Percentiles rank a stretch among this genome's conserved stretches.
Evolutionary conservation across 2,113 vertebrate genomes (phyloP).

Genomic region (Xiphophorus maculatus): DNA sequence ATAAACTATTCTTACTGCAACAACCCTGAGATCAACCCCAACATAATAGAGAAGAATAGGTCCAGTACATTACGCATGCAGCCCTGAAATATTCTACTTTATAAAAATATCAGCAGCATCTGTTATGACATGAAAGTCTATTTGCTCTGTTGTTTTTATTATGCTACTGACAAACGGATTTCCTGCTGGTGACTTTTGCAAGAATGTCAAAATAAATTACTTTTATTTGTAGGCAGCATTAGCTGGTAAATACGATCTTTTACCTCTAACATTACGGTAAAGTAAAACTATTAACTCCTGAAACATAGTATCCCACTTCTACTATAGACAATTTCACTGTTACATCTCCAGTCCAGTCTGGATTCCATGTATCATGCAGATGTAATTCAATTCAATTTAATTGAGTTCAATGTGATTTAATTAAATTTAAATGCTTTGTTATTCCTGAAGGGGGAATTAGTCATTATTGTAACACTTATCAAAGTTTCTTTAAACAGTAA

Average conservation of each 20-base stretch:
- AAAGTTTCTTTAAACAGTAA: no score
- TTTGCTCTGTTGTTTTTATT: constrained; percentile 1
- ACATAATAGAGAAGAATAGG: not conserved
- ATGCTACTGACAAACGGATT: not conserved
- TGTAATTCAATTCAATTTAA: not conserved
- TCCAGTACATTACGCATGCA: not conserved
- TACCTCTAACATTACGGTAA: no score
- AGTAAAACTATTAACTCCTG: no score
- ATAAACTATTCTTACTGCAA: not conserved
- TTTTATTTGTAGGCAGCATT: not conserved
- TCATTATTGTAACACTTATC: no score
- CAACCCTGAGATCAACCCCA: not conserved
- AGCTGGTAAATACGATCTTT: not conserved
- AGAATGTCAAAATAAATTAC: not conserved
- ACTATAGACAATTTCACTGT: not conserved
- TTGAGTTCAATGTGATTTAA: not conserved
- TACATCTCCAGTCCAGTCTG: not conserved
- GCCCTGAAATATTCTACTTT: not conserved
- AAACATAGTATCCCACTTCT: no score
- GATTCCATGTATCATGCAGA: not conserved
- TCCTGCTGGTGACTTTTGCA: constrained; percentile 15
- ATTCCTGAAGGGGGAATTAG: no score
- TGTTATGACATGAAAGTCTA: not conserved
- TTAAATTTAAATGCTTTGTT: not conserved
- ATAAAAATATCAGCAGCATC: constrained; percentile 10